phyloP scores from a whole-genome alignment of 2,888 invertebrate species.

The Epistrophella euchroma region DNA sequence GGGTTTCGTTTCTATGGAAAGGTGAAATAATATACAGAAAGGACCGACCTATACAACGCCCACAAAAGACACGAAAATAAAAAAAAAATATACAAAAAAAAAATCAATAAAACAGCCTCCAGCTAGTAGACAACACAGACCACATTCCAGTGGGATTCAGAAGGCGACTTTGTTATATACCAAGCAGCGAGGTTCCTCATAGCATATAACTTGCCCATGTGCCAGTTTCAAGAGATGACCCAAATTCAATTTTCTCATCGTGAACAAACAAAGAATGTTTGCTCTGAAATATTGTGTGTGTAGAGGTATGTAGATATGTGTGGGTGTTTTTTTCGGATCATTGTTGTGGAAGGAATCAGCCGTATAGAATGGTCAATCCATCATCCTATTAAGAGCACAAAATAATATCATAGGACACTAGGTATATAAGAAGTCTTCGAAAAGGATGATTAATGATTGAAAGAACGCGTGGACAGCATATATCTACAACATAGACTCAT shows the following conservation, averaged over 20 bases:
- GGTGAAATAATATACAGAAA: constrained; percentile 14
- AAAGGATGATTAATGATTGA: constrained; percentile 24
- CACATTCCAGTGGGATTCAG: constrained; percentile 1
- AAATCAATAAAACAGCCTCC: constrained; percentile 32
- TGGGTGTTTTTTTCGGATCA: neutral
- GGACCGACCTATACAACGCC: constrained; percentile 21
- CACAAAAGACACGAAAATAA: neutral
- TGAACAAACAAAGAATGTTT: constrained; percentile 21
- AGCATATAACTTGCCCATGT: constrained; percentile 45
- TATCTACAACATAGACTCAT: neutral
- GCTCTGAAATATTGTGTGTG: neutral
- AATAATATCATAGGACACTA: constrained; percentile 16
- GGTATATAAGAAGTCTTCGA: constrained; percentile 5
- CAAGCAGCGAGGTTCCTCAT: constrained; percentile 21
- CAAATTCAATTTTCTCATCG: constrained; percentile 62
- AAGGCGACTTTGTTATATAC: constrained; percentile 20
- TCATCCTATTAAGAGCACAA: constrained; percentile 49
- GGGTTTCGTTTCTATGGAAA: constrained; percentile 7
- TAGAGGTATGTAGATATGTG: neutral
- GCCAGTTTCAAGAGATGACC: constrained; percentile 66
- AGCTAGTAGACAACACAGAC: constrained; percentile 22
- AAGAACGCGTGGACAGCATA: constrained; percentile 2
- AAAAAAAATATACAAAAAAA: constrained; percentile 18
- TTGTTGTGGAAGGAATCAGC: constrained; percentile 23
- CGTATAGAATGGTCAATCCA: constrained; percentile 41